Base-by-base conservation (phyloP, 2,888 invertebrate species). In the Micoletzkya japonica region DNA sequence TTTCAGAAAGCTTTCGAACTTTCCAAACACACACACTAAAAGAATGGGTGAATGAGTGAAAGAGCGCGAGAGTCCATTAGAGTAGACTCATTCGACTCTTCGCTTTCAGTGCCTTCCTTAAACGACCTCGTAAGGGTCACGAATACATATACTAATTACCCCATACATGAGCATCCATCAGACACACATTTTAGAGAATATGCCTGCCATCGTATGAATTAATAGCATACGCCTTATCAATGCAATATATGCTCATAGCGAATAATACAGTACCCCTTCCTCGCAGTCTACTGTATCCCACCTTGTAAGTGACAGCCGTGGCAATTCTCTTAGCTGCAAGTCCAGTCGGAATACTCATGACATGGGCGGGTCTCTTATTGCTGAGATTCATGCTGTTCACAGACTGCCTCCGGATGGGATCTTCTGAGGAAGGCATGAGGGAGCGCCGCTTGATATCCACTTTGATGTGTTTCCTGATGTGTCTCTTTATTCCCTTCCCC, bases 361-460 rank as follows among this genome's bases (percentile, higher is more conserved):
- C 24, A 32, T 52, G 54, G 14, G 54, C 52, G 4, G 32, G 37
- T 63, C 57, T 58, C 57, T 58, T 58, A 58, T 58, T 3, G 26
- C n/a, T 61, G 24, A 20, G 52, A 30, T n/a, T 34, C 24, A 17
- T 28, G 6, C 50, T 36, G 32, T 30, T 52, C 44, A 30, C 7
- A 6, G 10, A 6, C 37, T 7, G n/a, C 34, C 58, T 3, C 30
- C 49, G 1, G 54, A 54, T n/a, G 54, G 37, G 6, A 30, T 36
- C 64, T 36, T n/a, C 64, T 52, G n/a, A 63, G 26, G 20, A 37
- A n/a, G 30, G 58, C 36, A 7, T 68, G 39, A 78, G 37, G 39
- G 76, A 75, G 4, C 79, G 73, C 39, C 79, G 74, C 49, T 79
- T 79, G 58, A 79, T 78, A 54, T 79, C 79, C 49, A 76, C 77